phyloP scores from a whole-genome alignment of 1,140 invertebrate species.

The Ooceraea biroi region DNA sequence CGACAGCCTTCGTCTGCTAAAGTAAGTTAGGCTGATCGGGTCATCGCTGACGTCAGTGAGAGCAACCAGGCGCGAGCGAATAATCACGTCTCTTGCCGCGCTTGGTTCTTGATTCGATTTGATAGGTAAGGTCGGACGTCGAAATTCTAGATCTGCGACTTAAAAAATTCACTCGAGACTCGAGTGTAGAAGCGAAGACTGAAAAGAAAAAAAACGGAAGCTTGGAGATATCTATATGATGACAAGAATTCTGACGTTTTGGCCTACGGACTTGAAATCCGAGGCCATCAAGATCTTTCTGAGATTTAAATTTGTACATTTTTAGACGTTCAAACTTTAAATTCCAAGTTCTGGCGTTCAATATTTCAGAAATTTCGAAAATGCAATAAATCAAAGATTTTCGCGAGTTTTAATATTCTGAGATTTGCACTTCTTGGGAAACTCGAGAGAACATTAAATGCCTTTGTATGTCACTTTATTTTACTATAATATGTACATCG shows the following conservation, averaged over 20 bases:
- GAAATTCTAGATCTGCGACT: not conserved
- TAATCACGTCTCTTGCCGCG: constrained; percentile 17
- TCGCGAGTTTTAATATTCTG: not conserved
- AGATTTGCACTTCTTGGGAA: not conserved
- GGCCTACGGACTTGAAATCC: not conserved
- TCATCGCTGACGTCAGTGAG: constrained; percentile 64
- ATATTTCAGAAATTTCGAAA: not conserved
- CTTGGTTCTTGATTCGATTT: constrained; percentile 46
- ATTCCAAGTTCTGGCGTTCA: not conserved
- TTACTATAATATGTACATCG: not conserved
- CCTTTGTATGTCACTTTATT: constrained; percentile 4
- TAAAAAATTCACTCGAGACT: not conserved
- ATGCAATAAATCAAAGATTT: not conserved
- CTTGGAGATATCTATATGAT: not conserved
- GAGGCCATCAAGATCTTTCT: not conserved
- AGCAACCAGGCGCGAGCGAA: constrained; percentile 8
- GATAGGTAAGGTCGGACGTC: constrained; percentile 33
- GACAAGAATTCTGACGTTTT: not conserved
- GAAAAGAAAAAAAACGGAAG: not conserved
- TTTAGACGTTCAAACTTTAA: not conserved
- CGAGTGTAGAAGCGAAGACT: not conserved
- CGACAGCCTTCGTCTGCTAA: constrained; percentile 38
- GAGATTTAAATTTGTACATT: not conserved
- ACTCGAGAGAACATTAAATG: not conserved
- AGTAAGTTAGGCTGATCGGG: constrained; percentile 38